Conservation (phyloP, 2,888 invertebrate genomes). For the Phengaris arion region DNA sequence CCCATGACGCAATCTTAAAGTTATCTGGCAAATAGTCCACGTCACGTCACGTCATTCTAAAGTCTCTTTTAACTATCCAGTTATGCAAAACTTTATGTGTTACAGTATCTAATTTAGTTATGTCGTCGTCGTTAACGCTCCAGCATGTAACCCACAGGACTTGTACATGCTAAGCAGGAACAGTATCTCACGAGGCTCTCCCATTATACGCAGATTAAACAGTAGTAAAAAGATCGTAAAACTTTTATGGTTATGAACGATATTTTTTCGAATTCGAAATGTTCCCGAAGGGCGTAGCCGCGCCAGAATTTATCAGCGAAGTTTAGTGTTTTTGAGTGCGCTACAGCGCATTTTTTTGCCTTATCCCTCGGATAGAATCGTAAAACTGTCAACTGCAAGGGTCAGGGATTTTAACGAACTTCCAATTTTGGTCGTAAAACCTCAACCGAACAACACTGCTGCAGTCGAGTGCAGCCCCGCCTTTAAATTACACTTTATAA, state of each 20-base stretch:
- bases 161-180: constrained; percentile 31
- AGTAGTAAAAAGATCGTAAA: constrained; percentile 73
- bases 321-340: constrained; percentile 59
- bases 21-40: not conserved
- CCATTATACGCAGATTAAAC: constrained; percentile 71
- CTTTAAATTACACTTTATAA: constrained; percentile 53
- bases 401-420: constrained; percentile 57
- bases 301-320: constrained; percentile 54
- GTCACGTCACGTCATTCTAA: not conserved
- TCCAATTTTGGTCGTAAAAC: constrained; percentile 61
- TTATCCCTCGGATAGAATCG: constrained; percentile 64
- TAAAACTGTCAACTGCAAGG: constrained; percentile 61
- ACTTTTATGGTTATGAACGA: constrained; percentile 66
- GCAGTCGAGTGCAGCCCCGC: constrained; percentile 44
- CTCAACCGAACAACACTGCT: constrained; percentile 50
- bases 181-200: constrained; percentile 55
- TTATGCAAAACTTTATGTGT: not conserved
- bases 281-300: constrained; percentile 61
- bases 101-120: not conserved
- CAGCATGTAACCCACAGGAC: not conserved
- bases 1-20: not conserved
- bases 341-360: constrained; percentile 49
- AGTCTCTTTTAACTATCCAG: not conserved
- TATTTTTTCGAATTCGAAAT: constrained; percentile 68
- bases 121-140: not conserved